phyloP scores from a whole-genome alignment of 2,113 vertebrate species.

The Alouatta palliata region DNA sequence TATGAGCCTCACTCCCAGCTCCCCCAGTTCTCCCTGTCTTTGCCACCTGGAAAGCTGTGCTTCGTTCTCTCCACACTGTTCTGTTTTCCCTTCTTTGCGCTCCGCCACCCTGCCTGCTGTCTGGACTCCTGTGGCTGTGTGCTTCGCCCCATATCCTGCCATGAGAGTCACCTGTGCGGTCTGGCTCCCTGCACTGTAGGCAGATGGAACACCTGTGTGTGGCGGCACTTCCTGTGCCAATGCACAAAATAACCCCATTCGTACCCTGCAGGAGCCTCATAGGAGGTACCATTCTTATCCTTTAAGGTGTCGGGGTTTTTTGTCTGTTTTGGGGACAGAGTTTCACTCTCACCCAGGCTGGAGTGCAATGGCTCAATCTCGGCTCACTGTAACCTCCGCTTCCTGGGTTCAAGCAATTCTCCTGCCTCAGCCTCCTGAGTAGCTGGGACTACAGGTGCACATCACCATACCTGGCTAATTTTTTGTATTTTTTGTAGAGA shows the following conservation, averaged over 20 bases:
- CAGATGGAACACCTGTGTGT: neutral
- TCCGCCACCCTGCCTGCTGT: neutral
- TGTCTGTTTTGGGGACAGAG: too few species aligned
- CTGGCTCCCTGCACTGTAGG: fast-evolving
- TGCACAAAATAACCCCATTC: fast-evolving
- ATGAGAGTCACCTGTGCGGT: neutral
- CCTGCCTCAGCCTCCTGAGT: too few species aligned
- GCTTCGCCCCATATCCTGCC: neutral
- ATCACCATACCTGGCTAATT: too few species aligned
- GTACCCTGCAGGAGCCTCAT: neutral
- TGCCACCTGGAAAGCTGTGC: neutral
- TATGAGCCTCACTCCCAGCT: neutral
- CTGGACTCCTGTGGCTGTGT: fast-evolving
- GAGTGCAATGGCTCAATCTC: too few species aligned
- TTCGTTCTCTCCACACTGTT: neutral
- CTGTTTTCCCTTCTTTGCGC: neutral
- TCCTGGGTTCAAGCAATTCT: too few species aligned
- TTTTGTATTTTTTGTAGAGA: too few species aligned
- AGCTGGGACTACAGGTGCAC: too few species aligned
- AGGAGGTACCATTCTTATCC: neutral
- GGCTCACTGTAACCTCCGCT: too few species aligned
- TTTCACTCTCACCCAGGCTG: too few species aligned
- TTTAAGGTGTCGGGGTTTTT: neutral
- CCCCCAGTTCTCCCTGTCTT: fast-evolving
- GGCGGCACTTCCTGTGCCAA: neutral